Conservation (phyloP, 2,888 invertebrate species). For the Mantis religiosa region DNA sequence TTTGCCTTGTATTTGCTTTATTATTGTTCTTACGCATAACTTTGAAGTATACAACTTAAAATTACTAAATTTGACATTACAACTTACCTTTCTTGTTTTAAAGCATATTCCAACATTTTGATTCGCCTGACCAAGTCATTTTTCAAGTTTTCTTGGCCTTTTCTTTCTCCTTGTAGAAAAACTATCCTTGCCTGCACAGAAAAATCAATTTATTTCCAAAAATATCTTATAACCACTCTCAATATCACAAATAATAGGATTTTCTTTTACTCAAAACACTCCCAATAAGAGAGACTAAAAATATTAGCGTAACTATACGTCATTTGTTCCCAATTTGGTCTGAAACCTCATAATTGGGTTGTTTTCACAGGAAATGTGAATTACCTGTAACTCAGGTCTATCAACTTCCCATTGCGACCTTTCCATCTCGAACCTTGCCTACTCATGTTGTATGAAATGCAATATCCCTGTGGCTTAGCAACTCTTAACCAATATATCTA, state of each 20-base stretch:
- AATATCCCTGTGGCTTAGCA: constrained; percentile 98
- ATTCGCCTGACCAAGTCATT: constrained; percentile 97
- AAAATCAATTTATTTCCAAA: constrained; percentile 23
- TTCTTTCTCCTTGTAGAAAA: constrained; percentile 97
- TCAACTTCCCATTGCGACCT: constrained; percentile 99
- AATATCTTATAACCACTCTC: not conserved
- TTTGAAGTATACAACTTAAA: too few species aligned
- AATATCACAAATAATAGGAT: not conserved
- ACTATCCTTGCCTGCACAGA: constrained; percentile 87
- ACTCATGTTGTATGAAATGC: constrained; percentile 99
- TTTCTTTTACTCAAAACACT: not conserved
- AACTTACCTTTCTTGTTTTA: constrained; percentile 87
- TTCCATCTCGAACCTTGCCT: constrained; percentile 99
- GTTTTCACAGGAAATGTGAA: not conserved
- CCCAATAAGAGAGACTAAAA: not conserved
- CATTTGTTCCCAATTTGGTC: not conserved
- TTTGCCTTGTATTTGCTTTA: too few species aligned
- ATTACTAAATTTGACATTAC: too few species aligned
- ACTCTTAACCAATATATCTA: too few species aligned
- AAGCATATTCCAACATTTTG: constrained; percentile 98
- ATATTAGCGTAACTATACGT: not conserved
- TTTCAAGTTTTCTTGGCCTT: constrained; percentile 98
- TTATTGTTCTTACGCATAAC: too few species aligned
- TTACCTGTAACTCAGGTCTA: constrained; percentile 95
- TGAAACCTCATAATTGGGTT: not conserved